Percentiles rank a stretch among this genome's conserved stretches.
Conservation (phyloP, 2,888 invertebrate genomes). For the Andrena hattorfiana region DNA sequence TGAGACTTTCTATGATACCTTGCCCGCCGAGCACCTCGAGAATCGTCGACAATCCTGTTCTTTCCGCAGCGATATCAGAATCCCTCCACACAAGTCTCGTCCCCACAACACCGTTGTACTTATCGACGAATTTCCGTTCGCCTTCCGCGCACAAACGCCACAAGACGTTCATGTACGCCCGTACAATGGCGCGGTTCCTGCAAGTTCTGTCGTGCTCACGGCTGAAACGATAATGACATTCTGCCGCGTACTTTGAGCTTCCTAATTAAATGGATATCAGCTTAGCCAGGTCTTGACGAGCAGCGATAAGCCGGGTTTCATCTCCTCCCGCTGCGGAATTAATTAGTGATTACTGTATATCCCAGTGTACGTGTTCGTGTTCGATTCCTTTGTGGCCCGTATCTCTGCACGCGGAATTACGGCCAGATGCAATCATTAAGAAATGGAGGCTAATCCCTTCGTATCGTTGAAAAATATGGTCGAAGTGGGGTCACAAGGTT, state of each 20-base stretch:
- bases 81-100: background rate
- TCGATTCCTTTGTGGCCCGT: conserved; percentile 29
- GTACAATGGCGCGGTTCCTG: conserved; percentile 4
- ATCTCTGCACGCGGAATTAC: conserved; percentile 2
- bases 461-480: no score
- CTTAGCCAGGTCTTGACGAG: conserved; percentile 56
- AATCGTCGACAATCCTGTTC: background rate
- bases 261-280: conserved; percentile 71
- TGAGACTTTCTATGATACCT: no score
- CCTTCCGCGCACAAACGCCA: conserved; percentile 8
- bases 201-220: conserved; percentile 6
- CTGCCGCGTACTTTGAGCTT: conserved; percentile 37
- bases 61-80: conserved; percentile 2
- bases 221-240: conserved; percentile 60
- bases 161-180: background rate
- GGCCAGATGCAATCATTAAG: conserved; percentile 5
- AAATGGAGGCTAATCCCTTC: background rate
- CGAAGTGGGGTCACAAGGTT: no score
- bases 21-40: background rate
- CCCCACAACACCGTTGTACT: background rate
- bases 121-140: conserved; percentile 14
- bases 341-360: conserved; percentile 55
- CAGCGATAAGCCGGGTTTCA: conserved; percentile 61
- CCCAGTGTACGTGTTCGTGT: background rate
- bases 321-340: conserved; percentile 54